These are phyloP conservation scores for Desmophyllum pertusum DNA, from an alignment of 92 coral and sea anemone genomes.

Conservation along the genomic window DNA sequence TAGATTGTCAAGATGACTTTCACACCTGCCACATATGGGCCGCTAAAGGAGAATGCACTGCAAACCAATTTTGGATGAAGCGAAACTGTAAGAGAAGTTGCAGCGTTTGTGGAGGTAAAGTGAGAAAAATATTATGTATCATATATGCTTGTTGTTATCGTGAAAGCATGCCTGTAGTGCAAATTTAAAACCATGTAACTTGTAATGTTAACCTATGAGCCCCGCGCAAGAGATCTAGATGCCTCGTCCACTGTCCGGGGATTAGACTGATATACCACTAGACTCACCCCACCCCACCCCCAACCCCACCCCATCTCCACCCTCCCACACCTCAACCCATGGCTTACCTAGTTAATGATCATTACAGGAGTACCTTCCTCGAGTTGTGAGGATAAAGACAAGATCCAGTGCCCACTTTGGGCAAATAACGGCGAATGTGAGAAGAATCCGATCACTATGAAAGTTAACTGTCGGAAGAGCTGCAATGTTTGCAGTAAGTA, in stretches of 20 bases:
- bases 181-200: too few species aligned
- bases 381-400: conserved; percentile 17
- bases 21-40: conserved; percentile 60
- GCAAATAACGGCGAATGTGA: background rate
- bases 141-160: too few species aligned
- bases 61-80: conserved; percentile 53
- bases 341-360: background rate
- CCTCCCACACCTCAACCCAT: too few species aligned
- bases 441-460: background rate
- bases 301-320: too few species aligned
- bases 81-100: conserved; percentile 56
- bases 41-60: conserved; percentile 29
- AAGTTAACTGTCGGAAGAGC: background rate
- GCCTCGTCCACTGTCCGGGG: too few species aligned
- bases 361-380: background rate
- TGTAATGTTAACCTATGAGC: too few species aligned
- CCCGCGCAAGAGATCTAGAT: too few species aligned
- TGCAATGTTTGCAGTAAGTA: background rate
- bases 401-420: background rate
- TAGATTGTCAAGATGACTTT: conserved; percentile 77
- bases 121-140: too few species aligned
- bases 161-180: too few species aligned
- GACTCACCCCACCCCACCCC: too few species aligned
- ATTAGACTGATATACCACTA: too few species aligned
- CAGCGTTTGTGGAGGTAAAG: conserved; percentile 35